Base-by-base conservation (phyloP, 2,113 vertebrate species). In the Sminthopsis crassicaudata region DNA sequence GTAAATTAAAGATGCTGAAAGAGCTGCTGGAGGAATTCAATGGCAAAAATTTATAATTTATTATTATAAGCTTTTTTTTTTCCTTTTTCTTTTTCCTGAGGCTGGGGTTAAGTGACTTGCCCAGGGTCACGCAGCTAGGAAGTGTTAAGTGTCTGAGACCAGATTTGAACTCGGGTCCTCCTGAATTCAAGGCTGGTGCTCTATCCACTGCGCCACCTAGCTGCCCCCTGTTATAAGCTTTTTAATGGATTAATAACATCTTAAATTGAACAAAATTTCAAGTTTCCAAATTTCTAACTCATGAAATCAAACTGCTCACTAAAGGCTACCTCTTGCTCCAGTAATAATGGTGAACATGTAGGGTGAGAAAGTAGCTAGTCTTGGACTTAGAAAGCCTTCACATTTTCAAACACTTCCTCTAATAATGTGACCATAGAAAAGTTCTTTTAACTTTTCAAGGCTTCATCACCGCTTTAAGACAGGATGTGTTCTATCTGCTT, bases 41-140 rank as follows among this genome's bases (percentile, higher is more conserved):
- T 92, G 30, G 27, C 0, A 89, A 84, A 91, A 94, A 12, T 50
- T 93, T 54, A 91, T 84, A n/a, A 89, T 90, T 92, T 93, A 57
- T 57, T 94, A 52, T 53, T 42, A 23, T 42, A 84, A 84, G 19
- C 0, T 84, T 84, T 84, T 84, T 2, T n/a, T n/a, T n/a, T n/a
- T n/a, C n/a, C n/a, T n/a, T n/a, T n/a, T n/a, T n/a, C n/a, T n/a
- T n/a, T n/a, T n/a, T n/a, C n/a, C n/a, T n/a, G n/a, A n/a, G n/a
- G n/a, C n/a, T n/a, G n/a, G n/a, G n/a, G n/a, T n/a, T n/a, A n/a
- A n/a, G n/a, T n/a, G n/a, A n/a, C n/a, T n/a, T n/a, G n/a, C n/a
- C n/a, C n/a, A n/a, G n/a, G n/a, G n/a, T n/a, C n/a, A n/a, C n/a
- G n/a, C n/a, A n/a, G n/a, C n/a, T n/a, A n/a, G n/a, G n/a, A n/a